These are phyloP conservation scores for Corydoras sp. DNA, from an alignment of 2,113 vertebrate genomes.

Conservation along the genomic window DNA sequence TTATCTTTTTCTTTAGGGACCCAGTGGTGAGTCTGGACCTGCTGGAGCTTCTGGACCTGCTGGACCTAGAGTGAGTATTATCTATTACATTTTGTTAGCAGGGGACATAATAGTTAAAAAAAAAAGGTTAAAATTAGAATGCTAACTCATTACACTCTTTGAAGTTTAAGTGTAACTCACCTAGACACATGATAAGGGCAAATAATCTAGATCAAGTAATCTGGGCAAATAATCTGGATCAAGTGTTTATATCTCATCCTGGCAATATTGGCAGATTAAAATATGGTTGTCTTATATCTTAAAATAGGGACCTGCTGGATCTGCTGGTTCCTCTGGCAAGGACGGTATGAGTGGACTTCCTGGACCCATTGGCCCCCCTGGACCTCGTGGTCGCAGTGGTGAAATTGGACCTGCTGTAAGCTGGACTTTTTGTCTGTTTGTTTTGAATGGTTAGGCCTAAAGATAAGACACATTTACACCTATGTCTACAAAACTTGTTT, in stretches of 20 bases:
- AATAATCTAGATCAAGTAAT: no score
- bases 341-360: constrained; percentile 89
- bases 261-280: no score
- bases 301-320: constrained; percentile 80
- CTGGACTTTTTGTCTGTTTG: constrained; percentile 30
- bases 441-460: constrained; percentile 1
- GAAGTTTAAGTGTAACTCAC: no score
- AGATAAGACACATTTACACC: constrained; percentile 18
- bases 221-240: no score
- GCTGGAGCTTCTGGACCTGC: constrained; percentile 85
- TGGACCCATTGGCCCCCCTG: constrained; percentile 89
- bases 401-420: constrained; percentile 88
- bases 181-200: no score
- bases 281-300: no score
- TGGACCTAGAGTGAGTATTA: constrained; percentile 83
- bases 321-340: constrained; percentile 83
- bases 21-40: constrained; percentile 86
- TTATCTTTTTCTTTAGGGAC: constrained; percentile 66
- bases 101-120: no score
- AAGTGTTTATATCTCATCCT: no score
- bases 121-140: no score
- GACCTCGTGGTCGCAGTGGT: constrained; percentile 91
- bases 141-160: no score
- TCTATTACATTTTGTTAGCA: neutral
- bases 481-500: neutral